Conservation (phyloP, 2,888 invertebrate genomes). For the Nephrotoma guestfalica region DNA sequence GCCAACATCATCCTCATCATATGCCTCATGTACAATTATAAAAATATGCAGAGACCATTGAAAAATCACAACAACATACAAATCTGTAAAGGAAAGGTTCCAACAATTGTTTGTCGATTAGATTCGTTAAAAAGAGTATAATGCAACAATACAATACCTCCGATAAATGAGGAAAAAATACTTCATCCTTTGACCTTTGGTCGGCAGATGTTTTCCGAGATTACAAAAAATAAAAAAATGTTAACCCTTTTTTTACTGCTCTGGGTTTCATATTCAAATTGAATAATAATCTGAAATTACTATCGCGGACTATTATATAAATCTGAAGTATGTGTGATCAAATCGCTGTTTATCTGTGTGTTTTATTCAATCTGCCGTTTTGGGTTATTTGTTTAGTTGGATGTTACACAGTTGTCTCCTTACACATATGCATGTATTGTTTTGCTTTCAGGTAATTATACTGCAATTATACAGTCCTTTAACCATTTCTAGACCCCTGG, state of each 20-base stretch:
- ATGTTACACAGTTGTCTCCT: neutral
- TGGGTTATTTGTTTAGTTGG: neutral
- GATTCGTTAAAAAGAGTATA: neutral
- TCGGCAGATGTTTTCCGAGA: neutral
- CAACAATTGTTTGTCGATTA: neutral
- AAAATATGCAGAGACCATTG: neutral
- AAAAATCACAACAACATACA: neutral
- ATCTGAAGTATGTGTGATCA: neutral
- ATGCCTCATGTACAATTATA: neutral
- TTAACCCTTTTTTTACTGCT: neutral
- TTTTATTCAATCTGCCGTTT: neutral
- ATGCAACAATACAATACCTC: neutral
- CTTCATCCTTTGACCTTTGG: neutral
- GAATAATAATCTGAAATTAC: neutral
- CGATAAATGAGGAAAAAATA: neutral
- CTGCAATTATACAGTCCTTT: neutral
- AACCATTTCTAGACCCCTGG: neutral
- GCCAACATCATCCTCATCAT: neutral
- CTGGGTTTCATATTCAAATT: neutral
- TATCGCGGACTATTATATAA: neutral
- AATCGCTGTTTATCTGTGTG: neutral
- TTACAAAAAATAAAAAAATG: neutral
- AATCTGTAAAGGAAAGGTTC: neutral
- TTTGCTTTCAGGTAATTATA: neutral
- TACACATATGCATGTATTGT: neutral